phyloP scores from a whole-genome alignment of 2,888 invertebrate species.

The Oscheius onirici region DNA sequence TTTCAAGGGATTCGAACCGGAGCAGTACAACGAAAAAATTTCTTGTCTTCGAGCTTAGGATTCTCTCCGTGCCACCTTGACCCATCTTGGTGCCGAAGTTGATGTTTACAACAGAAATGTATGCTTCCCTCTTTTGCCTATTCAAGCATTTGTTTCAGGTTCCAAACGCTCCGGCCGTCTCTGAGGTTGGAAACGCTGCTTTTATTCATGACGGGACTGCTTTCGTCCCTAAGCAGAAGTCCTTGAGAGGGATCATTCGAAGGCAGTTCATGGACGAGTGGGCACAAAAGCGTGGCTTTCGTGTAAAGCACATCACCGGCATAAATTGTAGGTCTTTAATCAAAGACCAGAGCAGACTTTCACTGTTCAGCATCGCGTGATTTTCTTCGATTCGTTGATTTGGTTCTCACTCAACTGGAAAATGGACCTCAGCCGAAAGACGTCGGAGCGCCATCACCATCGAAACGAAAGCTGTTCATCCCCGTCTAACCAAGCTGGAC shows the following conservation, averaged over 20 bases:
- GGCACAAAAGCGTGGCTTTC: slow-evolving; percentile 16
- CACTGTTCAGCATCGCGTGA: slow-evolving; percentile 6
- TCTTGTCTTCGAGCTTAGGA: slow-evolving; percentile 4
- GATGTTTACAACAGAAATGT: slow-evolving; percentile 19
- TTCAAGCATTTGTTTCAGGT: slow-evolving; percentile 12
- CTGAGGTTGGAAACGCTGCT: slow-evolving; percentile 23
- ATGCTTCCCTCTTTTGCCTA: neutral
- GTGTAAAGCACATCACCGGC: slow-evolving; percentile 20
- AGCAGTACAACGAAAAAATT: slow-evolving; percentile 2
- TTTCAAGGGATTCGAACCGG: slow-evolving; percentile 16
- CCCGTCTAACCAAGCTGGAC: slow-evolving; percentile 18
- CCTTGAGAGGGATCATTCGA: slow-evolving; percentile 22
- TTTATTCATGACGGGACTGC: slow-evolving; percentile 23
- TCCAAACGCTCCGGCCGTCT: neutral
- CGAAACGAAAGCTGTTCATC: neutral
- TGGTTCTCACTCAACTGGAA: neutral
- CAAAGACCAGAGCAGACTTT: neutral
- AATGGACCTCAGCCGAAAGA: slow-evolving; percentile 1
- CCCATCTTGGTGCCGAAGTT: slow-evolving; percentile 19
- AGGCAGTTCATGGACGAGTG: slow-evolving; percentile 27
- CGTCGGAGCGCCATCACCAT: neutral
- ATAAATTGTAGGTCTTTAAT: neutral
- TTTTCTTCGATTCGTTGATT: neutral
- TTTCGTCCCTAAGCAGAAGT: slow-evolving; percentile 18
- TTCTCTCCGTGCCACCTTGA: neutral